Percentiles rank a stretch among this genome's conserved stretches.
phyloP scores from a whole-genome alignment of 2,888 invertebrate genomes.

The Apotomis betuletana region DNA sequence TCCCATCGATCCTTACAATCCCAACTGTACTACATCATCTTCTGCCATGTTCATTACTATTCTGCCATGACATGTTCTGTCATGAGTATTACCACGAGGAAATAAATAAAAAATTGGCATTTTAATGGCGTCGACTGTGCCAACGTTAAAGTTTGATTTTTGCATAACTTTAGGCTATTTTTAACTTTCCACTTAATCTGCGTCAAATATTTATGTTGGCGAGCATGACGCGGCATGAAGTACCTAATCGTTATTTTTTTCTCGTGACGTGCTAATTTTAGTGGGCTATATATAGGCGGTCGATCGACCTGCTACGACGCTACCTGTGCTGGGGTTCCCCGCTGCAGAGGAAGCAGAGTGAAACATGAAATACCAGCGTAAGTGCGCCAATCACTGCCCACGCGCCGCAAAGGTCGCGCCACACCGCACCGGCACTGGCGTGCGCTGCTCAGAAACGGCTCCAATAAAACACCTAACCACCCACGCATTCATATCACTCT shows the following conservation, averaged over 20 bases:
- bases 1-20: too few species aligned
- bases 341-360: slow-evolving; percentile 3
- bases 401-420: slow-evolving; percentile 31
- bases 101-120: background rate
- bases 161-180: slow-evolving; percentile 14
- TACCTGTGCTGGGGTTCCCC: slow-evolving; percentile 18
- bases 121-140: background rate
- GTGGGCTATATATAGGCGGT: slow-evolving; percentile 18
- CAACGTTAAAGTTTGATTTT: slow-evolving; percentile 5
- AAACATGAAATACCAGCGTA: slow-evolving; percentile 14
- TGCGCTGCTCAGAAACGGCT: background rate
- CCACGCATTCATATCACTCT: slow-evolving; percentile 25
- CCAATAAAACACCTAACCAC: slow-evolving; percentile 5
- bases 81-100: too few species aligned
- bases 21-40: too few species aligned
- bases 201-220: slow-evolving; percentile 30
- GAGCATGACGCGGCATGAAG: slow-evolving; percentile 15
- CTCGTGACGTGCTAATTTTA: slow-evolving; percentile 27
- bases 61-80: too few species aligned
- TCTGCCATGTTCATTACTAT: too few species aligned
- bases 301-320: background rate
- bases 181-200: slow-evolving; percentile 16
- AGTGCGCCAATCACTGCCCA: slow-evolving; percentile 32
- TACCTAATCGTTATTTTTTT: slow-evolving; percentile 25
- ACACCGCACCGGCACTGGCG: background rate